Evolutionary conservation across 2,797 vertebrate genomes (phyloP), one percentile per base, ranked within the genome.

Genomic region (Rhabdomys pumilio): DNA sequence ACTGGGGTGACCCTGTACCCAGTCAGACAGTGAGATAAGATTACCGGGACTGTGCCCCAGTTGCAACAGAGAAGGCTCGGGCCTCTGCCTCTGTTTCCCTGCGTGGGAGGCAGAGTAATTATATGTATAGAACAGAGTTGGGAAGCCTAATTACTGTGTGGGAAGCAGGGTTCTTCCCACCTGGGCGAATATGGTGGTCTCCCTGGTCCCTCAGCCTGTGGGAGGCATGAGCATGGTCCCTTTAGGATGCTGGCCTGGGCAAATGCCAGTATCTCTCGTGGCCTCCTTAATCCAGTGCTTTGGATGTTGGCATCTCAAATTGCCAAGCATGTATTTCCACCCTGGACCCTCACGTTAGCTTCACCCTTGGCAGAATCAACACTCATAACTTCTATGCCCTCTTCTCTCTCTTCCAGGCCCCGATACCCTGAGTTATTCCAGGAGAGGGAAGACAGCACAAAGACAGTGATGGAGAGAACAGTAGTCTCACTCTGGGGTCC

Each of bases 1-100:
- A 8, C 69, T 41, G 5, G 14, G 73, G 38, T 19, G 38, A 44
- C 2, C 63, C 47, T 8, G 50, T 11, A 55, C 73, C 12, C 61
- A 67, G 47, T 14, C 41, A 79, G 80, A 47, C 2, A 0, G 15
- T 3, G 41, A 69, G 80, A 7, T 41, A 10, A 55, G 61, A n/a
- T 47, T 15, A 0, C 81, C 0, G 0, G 22, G 55, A 29, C 0
- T 1, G 29, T 1, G 4, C n/a, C 38, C 57, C 34, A n/a, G 1
- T 50, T 73, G 17, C 61, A 22, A n/a, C 9, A 26, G 55, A 84
- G 72, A 65, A 55, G 44, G 3, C 12, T 29, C 55, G 0, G 75
- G 75, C 12, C 26, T 65, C 57, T 86, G 82, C 91, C 86, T 82
- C 90, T 75, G 91, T 86, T 96, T 93, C 80, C 84, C 77, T 8